A percentile compares a stretch with the other conserved stretches of the same genome.
Evolutionary conservation across 2,888 invertebrate species (phyloP).

Genomic region (Hofmannophila pseudospretella): DNA sequence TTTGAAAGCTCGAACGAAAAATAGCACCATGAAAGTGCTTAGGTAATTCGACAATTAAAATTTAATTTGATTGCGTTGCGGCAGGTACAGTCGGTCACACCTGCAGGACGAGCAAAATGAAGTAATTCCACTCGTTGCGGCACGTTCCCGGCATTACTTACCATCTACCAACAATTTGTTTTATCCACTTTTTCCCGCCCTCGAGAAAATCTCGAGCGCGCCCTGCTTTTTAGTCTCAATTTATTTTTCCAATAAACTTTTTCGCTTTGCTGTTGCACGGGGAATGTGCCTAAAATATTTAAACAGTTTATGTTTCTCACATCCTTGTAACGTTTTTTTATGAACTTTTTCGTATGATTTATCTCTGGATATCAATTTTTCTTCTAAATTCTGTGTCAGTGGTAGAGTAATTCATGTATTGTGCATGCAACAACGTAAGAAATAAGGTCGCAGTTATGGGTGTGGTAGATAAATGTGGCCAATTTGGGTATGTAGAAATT

Average conservation of each 20-base stretch:
- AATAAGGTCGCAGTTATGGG: too few species aligned
- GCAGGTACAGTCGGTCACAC: conserved; percentile 29
- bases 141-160: conserved; percentile 66
- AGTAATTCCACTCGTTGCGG: conserved; percentile 59
- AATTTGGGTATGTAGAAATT: too few species aligned
- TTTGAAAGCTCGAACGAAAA: conserved; percentile 22
- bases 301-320: conserved; percentile 60
- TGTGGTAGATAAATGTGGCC: too few species aligned
- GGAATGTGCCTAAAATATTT: conserved; percentile 64
- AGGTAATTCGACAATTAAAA: conserved; percentile 49
- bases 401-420: too few species aligned
- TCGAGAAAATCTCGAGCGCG: conserved; percentile 56
- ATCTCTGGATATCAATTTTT: conserved; percentile 3
- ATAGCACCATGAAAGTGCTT: conserved; percentile 34
- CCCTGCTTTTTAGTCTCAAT: conserved; percentile 69
- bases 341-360: conserved; percentile 17
- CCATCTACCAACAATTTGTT: conserved; percentile 70
- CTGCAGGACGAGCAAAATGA: conserved; percentile 52
- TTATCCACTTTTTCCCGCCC: conserved; percentile 41
- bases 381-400: too few species aligned
- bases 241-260: conserved; percentile 69
- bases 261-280: conserved; percentile 56
- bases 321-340: conserved; percentile 41
- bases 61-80: conserved; percentile 41
- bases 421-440: too few species aligned